These are phyloP conservation scores for Oryzias sinensis DNA, from an alignment of 2,797 vertebrate genomes.

Conservation along the genomic window DNA sequence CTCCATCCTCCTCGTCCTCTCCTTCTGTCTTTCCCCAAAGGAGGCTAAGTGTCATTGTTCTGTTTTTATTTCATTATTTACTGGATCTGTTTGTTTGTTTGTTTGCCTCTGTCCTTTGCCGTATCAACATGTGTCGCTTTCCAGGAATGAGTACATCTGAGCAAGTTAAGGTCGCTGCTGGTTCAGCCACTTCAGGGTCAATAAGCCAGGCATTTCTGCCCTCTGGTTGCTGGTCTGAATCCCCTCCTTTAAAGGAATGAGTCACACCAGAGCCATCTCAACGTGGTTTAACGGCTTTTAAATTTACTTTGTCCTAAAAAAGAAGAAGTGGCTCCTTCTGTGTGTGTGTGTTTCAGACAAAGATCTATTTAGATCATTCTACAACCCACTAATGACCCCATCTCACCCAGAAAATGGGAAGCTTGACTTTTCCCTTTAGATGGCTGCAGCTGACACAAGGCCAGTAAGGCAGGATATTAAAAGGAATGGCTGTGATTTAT, in stretches of 20 bases:
- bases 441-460: constrained; percentile 58
- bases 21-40: constrained; percentile 48
- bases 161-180: constrained; percentile 6
- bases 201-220: constrained; percentile 4
- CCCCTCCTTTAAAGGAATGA: neutral
- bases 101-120: constrained; percentile 39
- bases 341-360: too few relatives aligned
- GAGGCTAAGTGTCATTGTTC: constrained; percentile 58
- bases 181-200: constrained; percentile 26
- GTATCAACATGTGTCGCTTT: constrained; percentile 35
- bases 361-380: constrained; percentile 28
- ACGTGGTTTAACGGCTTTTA: too few relatives aligned
- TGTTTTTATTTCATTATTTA: constrained; percentile 28
- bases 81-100: constrained; percentile 29
- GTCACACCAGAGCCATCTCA: neutral
- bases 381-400: constrained; percentile 53
- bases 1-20: constrained; percentile 33
- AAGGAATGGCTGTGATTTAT: constrained; percentile 60
- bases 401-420: constrained; percentile 53
- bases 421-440: constrained; percentile 65
- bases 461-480: constrained; percentile 62
- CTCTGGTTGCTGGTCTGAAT: constrained; percentile 3
- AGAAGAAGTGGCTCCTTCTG: too few relatives aligned
- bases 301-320: too few relatives aligned
- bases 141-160: constrained; percentile 13